Evolutionary conservation across 1,140 invertebrate genomes (phyloP), one percentile per base, ranked within the genome.

Genomic region (Lepidurus couesii): DNA sequence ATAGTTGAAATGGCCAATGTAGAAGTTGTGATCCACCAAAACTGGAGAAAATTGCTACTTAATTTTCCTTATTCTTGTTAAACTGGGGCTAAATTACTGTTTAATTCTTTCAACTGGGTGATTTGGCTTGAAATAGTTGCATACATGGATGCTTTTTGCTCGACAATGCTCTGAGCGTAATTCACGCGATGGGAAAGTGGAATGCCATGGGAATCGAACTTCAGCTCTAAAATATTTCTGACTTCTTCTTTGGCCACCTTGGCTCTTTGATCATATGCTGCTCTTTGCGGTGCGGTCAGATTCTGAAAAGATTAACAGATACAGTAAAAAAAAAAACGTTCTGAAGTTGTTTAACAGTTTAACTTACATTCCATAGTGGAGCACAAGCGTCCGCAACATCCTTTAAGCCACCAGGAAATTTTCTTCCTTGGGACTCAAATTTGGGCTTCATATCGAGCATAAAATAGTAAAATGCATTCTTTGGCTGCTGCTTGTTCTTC

Each of bases 1-100:
- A 11, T 78, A 81, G 77, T 84, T 83, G 53, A 85, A 82, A 74
- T 83, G 82, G 10, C 84, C 81, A 9, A 84, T 81, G 77, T 83
- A 82, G 79, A 85, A 85, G 65, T 79, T 75, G 44, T 82, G 81
- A 16, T 83, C 76, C 45, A 76, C 80, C 24, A 84, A 74, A 9
- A 79, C 83, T 83, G 77, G 65, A 79, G 75, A 43, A 77, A 77
- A 77, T 42, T 7, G 26, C 42, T 13, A 13, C 26, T 75, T 42
- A 42, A 16, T 75, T 42, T 11, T 10, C 74, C 24, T 10, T 26
- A 34, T 11, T 21, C 42, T 42, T 7, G 44, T 11, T 42, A 43
- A 8, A 76, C n/a, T 3, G 10, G 21, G 7, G 16, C 21, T 1
- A 16, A 45, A 16, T 42, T 26, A 77, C 75, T 47, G 16, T 45